Conservation (phyloP, 2,113 vertebrate genomes). For the Hipposideros armiger region DNA sequence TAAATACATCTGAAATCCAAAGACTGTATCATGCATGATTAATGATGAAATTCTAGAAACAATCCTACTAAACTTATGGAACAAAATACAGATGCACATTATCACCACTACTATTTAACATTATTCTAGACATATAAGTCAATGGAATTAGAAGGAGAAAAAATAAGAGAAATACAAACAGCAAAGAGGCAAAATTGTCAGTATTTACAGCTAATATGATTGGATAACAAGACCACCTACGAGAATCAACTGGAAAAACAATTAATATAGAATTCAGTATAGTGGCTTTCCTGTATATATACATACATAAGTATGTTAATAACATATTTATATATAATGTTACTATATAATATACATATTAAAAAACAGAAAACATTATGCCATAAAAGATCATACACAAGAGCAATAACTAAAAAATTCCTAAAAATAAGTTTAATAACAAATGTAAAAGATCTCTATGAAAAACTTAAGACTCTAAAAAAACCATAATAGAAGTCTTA, state of each 20-base stretch:
- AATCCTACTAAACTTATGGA: neutral
- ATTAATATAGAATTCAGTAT: neutral
- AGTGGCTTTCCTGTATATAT: neutral
- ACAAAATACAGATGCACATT: neutral
- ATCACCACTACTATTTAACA: neutral
- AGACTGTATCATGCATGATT: neutral
- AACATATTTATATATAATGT: too few species aligned
- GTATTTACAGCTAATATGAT: neutral
- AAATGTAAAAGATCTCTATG: neutral
- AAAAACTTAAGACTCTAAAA: conserved; percentile 18
- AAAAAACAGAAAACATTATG: neutral
- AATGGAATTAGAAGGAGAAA: neutral
- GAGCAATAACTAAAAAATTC: neutral
- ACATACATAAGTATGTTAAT: too few species aligned
- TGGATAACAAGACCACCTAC: conserved; percentile 15
- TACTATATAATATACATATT: too few species aligned
- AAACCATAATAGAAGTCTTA: neutral
- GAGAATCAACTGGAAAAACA: neutral
- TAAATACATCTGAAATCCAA: neutral
- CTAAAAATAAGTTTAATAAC: conserved; percentile 2
- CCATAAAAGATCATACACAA: neutral
- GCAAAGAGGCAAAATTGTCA: neutral
- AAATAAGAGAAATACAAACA: neutral
- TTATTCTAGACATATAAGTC: neutral
- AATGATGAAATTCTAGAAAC: conserved; percentile 7